These are phyloP conservation scores for Elysia crispata DNA, from an alignment of 2,888 invertebrate species.

Conservation along the genomic window DNA sequence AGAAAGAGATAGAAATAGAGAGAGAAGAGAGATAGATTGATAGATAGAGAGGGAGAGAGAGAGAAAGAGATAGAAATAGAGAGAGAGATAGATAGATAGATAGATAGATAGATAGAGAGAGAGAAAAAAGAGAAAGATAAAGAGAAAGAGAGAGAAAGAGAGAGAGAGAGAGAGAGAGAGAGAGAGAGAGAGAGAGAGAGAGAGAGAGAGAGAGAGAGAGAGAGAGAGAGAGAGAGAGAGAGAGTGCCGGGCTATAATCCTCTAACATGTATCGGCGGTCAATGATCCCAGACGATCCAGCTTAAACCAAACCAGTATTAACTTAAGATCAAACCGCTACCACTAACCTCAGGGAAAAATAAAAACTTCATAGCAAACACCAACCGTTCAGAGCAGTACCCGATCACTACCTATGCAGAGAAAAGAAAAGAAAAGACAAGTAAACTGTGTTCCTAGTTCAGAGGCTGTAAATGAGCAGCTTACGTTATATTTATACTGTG, in stretches of 20 bases:
- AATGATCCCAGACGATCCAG: no score
- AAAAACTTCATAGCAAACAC: no score
- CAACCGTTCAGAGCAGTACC: no score
- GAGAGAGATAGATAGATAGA: neutral
- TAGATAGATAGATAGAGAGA: neutral
- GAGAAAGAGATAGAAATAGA: neutral
- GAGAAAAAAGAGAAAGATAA: constrained; percentile 1
- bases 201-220: neutral
- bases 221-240: neutral
- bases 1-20: neutral
- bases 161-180: neutral
- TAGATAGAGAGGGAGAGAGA: neutral
- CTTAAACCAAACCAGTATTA: no score
- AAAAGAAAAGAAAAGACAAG: no score
- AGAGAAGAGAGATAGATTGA: neutral
- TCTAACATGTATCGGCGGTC: no score
- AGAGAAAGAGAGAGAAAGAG: neutral
- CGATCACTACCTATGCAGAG: no score
- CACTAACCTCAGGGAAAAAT: no score
- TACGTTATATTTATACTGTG: no score
- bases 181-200: constrained; percentile 20
- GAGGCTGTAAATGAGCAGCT: no score
- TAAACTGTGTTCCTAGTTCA: no score
- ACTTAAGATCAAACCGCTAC: no score
- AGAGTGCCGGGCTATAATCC: neutral